phyloP scores from a whole-genome alignment of 2,113 vertebrate genomes.

The Dicentrarchus labrax region DNA sequence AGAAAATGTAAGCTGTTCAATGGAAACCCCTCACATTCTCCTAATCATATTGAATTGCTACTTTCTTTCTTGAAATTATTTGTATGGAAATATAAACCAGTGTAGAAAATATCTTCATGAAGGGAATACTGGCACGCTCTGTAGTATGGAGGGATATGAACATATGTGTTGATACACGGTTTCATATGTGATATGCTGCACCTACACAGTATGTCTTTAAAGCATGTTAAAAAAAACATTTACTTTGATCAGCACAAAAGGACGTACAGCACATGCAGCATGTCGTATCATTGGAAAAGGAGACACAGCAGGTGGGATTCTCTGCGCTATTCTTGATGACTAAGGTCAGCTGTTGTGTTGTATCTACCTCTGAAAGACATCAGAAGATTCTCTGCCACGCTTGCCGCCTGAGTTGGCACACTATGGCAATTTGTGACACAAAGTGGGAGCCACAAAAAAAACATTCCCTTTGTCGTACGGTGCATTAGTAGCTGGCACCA shows the following conservation, averaged over 20 bases:
- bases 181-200: not conserved
- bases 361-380: conserved; percentile 42
- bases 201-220: not conserved
- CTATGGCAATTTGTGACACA: conserved; percentile 43
- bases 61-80: not conserved
- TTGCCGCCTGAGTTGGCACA: conserved; percentile 29
- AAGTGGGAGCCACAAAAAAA: conserved; percentile 40
- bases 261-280: not conserved
- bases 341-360: conserved; percentile 20
- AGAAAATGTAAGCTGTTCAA: not conserved
- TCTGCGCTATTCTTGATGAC: not conserved
- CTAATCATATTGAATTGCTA: not conserved
- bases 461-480: conserved; percentile 39
- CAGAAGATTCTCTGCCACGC: conserved; percentile 21
- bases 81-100: conserved; percentile 11
- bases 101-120: not conserved
- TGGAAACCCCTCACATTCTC: not conserved
- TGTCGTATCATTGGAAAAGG: not conserved
- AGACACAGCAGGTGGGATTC: not conserved
- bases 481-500: conserved; percentile 59
- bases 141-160: not conserved
- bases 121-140: not conserved
- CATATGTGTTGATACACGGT: not conserved
- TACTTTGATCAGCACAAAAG: not conserved
- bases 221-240: conserved; percentile 6